A percentile compares a stretch with the other conserved stretches of the same genome.
Evolutionary conservation across 2,888 invertebrate species (phyloP).

Genomic region (Julus scanicus): DNA sequence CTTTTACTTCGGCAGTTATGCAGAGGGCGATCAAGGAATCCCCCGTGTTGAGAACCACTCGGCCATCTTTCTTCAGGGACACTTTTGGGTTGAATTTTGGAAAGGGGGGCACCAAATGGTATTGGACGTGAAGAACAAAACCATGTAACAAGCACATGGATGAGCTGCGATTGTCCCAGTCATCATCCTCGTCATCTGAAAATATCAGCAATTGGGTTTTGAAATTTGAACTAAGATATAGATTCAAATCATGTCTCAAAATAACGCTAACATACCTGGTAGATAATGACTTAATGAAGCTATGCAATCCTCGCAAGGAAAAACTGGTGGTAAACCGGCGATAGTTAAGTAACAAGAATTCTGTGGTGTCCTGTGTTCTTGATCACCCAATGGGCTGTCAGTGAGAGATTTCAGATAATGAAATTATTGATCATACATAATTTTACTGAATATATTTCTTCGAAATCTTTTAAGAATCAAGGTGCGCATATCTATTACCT

Average conservation of each 20-base stretch:
- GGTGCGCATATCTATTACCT: slow-evolving; percentile 73
- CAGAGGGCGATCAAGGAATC: slow-evolving; percentile 83
- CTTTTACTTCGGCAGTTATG: slow-evolving; percentile 63
- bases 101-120: slow-evolving; percentile 87
- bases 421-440: too few species aligned
- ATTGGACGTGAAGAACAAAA: slow-evolving; percentile 90
- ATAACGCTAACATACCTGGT: not conserved
- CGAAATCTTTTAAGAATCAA: too few species aligned
- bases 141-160: slow-evolving; percentile 82
- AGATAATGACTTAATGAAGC: slow-evolving; percentile 59
- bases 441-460: too few species aligned
- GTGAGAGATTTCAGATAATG: not conserved
- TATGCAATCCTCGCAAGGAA: slow-evolving; percentile 73
- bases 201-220: not conserved
- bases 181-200: slow-evolving; percentile 67
- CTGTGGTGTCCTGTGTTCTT: slow-evolving; percentile 64
- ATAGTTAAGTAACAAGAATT: slow-evolving; percentile 73
- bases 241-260: not conserved
- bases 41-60: slow-evolving; percentile 85
- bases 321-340: slow-evolving; percentile 75
- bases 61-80: slow-evolving; percentile 68
- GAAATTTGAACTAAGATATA: not conserved
- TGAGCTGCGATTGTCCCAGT: not conserved
- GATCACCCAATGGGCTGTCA: slow-evolving; percentile 56
- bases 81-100: slow-evolving; percentile 74